A percentile compares a stretch with the other conserved stretches of the same genome.
These are phyloP conservation scores for Ptilonorhynchus violaceus DNA, from an alignment of 2,113 vertebrate species.

Conservation along the genomic window DNA sequence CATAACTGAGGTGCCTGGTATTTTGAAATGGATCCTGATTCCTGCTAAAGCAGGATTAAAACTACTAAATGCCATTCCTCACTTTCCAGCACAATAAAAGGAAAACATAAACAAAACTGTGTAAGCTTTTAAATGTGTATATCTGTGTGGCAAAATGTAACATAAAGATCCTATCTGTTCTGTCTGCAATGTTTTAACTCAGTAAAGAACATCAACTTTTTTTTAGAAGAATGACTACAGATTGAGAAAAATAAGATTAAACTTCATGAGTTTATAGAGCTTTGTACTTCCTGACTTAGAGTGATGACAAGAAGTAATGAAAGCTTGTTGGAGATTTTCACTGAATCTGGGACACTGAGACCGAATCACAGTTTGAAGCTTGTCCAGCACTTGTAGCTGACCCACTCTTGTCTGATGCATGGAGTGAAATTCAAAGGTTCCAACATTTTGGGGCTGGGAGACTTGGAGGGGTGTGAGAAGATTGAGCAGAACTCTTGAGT, in stretches of 20 bases:
- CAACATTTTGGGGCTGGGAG: neutral
- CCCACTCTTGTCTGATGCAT: neutral
- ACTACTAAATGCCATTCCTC: neutral
- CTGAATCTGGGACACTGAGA: neutral
- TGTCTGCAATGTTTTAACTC: neutral
- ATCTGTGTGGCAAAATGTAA: neutral
- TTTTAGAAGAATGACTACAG: neutral
- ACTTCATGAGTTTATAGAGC: neutral
- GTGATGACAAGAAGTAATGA: neutral
- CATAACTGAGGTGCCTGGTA: neutral
- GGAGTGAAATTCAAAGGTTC: neutral
- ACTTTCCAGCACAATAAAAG: neutral
- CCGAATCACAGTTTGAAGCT: neutral
- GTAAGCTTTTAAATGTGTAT: neutral
- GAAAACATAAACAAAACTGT: neutral
- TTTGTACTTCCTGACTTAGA: neutral
- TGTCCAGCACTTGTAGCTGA: neutral
- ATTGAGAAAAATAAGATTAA: neutral
- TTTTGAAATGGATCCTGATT: neutral
- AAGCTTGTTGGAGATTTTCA: neutral
- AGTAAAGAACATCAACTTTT: neutral
- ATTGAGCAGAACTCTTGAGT: neutral
- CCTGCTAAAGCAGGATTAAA: neutral
- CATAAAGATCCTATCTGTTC: neutral
- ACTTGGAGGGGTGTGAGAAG: neutral